Evolutionary conservation across 2,797 vertebrate genomes (phyloP).

Genomic region (Labroides dimidiatus): DNA sequence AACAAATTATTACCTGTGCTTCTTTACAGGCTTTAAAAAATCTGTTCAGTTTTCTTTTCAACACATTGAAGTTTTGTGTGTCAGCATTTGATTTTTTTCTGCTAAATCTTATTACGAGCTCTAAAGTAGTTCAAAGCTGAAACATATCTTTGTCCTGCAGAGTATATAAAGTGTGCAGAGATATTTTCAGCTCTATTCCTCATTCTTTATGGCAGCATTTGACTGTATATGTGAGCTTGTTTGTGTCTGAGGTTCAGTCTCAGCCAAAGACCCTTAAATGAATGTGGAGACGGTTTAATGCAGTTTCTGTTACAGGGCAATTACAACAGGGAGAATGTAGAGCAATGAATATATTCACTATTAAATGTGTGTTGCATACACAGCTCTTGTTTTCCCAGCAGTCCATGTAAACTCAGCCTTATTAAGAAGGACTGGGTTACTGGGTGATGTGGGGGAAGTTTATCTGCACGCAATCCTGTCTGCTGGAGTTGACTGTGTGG

Average conservation of each 20-base stretch:
- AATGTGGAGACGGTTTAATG: conserved; percentile 23
- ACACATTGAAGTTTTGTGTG: too few relatives aligned
- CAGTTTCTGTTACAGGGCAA: conserved; percentile 33
- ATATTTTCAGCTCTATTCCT: not conserved
- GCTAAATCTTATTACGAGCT: not conserved
- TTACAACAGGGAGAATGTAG: conserved; percentile 18
- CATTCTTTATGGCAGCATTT: not conserved
- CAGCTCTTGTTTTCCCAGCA: not conserved
- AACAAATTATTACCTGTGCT: too few relatives aligned
- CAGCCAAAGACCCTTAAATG: conserved; percentile 22
- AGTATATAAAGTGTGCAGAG: not conserved
- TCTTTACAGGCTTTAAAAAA: too few relatives aligned
- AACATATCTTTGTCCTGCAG: not conserved
- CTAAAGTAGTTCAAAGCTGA: not conserved
- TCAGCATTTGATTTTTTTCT: too few relatives aligned
- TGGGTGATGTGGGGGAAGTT: conserved; percentile 14
- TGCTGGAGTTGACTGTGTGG: not conserved
- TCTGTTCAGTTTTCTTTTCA: too few relatives aligned
- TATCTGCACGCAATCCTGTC: conserved; percentile 28
- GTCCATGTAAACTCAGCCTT: conserved; percentile 32
- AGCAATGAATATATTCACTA: conserved; percentile 34
- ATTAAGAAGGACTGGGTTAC: conserved; percentile 34
- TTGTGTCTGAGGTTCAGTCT: not conserved
- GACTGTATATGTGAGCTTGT: not conserved
- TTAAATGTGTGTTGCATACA: conserved; percentile 39